Base-by-base conservation (phyloP, 35 echinoderm and acorn worm genomes). In the Stichopus chloronotus region DNA sequence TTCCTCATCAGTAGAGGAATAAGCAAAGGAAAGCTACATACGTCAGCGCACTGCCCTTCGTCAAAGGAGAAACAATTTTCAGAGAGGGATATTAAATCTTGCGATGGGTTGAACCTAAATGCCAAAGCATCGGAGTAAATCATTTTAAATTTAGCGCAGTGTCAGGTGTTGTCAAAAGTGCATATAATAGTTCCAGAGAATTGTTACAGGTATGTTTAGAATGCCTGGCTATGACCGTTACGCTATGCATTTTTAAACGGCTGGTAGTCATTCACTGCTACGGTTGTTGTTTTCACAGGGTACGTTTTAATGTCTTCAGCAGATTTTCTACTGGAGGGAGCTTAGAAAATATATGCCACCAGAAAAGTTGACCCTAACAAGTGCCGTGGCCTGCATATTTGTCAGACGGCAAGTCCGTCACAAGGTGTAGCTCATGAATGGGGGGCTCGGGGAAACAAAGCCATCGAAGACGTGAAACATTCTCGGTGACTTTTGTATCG, bases 71-170 rank as follows among this genome's bases (percentile, higher is more conserved):
- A 85, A 85, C 58, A 11, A 85, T 19, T 58, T 85, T 85, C 57
- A 55, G 82, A 85, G 57, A 9, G 82, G 82, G 82, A 85, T 56
- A 58, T 85, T 58, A 10, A 58, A 57, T 58, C 57, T 85, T 85
- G 55, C 17, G 9, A 85, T 20, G 54, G 16, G 82, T 56, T 58
- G 55, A 58, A 85, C 55, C 17, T 25, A 85, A 85, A 85, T 85
- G 58, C 82, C 82, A 58, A 85, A 21, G 57, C 82, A 85, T 23
- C 20, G 25, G 19, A 85, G 22, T 85, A 55, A 84, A 84, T 84
- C 81, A 84, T 84, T 84, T 74, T 84, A 85, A 85, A 85, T 85
- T 58, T 85, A 85, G 55, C 82, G 1, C 82, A 19, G 82, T 85
- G 82, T 58, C 82, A 58, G 82, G 57, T 85, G 82, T 85, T 74